Percentiles rank a stretch among this genome's conserved stretches.
Evolutionary conservation across 2,797 vertebrate species (phyloP).

Genomic region (Adrianichthys oophorus): DNA sequence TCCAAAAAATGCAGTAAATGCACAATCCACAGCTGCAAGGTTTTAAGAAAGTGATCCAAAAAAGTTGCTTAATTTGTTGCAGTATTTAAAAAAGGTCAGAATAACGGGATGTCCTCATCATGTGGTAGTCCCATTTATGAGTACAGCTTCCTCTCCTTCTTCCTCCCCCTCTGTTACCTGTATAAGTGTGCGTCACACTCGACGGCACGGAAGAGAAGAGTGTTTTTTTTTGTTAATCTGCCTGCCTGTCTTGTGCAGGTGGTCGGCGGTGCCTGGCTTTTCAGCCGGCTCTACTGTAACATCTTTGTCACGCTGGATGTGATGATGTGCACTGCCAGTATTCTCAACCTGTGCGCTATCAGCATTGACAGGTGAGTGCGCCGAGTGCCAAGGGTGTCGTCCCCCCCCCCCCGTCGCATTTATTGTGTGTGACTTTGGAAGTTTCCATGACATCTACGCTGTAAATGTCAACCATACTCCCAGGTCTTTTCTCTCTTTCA

Average conservation of each 20-base stretch:
- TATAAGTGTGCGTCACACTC: slow-evolving; percentile 40
- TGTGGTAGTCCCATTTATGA: background rate
- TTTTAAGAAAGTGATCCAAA: too few species aligned
- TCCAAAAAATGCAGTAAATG: too few species aligned
- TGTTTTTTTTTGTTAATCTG: slow-evolving; percentile 42
- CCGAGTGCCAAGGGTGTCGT: background rate
- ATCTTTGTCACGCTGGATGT: slow-evolving; percentile 94
- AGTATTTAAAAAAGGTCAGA: too few species aligned
- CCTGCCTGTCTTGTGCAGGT: slow-evolving; percentile 79
- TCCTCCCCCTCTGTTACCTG: slow-evolving; percentile 16
- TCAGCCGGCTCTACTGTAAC: slow-evolving; percentile 90
- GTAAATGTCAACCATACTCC: slow-evolving; percentile 19
- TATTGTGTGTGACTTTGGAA: slow-evolving; percentile 12
- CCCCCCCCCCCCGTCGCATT: background rate
- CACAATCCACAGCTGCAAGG: too few species aligned
- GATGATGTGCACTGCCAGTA: slow-evolving; percentile 98
- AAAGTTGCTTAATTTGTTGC: too few species aligned
- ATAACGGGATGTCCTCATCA: background rate
- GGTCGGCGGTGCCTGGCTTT: slow-evolving; percentile 91
- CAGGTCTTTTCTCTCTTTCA: slow-evolving; percentile 7
- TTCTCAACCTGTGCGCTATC: slow-evolving; percentile 97
- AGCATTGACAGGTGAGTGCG: slow-evolving; percentile 93
- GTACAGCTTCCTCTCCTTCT: background rate
- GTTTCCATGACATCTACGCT: slow-evolving; percentile 23
- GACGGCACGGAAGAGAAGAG: slow-evolving; percentile 28